Conservation (phyloP, 2,888 invertebrate genomes). For the Pristionchus exspectatus region DNA sequence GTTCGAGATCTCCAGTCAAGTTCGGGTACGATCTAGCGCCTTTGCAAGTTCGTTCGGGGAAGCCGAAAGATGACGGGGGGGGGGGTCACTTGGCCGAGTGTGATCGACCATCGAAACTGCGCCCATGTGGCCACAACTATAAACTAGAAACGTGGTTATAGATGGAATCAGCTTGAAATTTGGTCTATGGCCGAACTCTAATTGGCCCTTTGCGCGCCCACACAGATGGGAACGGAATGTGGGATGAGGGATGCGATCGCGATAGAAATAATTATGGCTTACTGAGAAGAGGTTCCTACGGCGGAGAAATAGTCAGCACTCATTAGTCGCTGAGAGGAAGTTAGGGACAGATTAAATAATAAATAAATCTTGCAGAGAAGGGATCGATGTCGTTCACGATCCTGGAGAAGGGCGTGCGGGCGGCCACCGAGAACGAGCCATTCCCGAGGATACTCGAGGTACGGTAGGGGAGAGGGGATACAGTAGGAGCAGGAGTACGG, state of each 20-base stretch:
- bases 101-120: slow-evolving; percentile 5
- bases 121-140: neutral
- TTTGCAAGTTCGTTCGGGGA: slow-evolving; percentile 51
- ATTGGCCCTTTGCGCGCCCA: neutral
- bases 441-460: slow-evolving; percentile 63
- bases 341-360: neutral
- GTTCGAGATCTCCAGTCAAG: neutral
- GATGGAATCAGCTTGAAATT: too few relatives aligned
- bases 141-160: neutral
- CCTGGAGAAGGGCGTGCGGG: slow-evolving; percentile 85
- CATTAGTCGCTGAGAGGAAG: neutral
- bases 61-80: neutral
- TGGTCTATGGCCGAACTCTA: neutral
- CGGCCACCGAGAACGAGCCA: slow-evolving; percentile 58
- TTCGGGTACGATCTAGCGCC: neutral
- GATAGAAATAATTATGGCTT: neutral
- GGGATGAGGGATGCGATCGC: neutral
- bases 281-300: neutral
- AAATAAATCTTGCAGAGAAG: slow-evolving; percentile 14
- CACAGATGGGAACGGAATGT: neutral
- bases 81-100: neutral
- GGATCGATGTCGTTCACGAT: slow-evolving; percentile 89
- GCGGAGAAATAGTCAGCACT: too few relatives aligned
- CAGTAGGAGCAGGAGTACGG: neutral
- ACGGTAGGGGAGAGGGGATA: neutral